Evolutionary conservation across 2,113 vertebrate species (phyloP), one percentile per base, ranked within the genome.

Genomic region (Erythrocercus mccallii): DNA sequence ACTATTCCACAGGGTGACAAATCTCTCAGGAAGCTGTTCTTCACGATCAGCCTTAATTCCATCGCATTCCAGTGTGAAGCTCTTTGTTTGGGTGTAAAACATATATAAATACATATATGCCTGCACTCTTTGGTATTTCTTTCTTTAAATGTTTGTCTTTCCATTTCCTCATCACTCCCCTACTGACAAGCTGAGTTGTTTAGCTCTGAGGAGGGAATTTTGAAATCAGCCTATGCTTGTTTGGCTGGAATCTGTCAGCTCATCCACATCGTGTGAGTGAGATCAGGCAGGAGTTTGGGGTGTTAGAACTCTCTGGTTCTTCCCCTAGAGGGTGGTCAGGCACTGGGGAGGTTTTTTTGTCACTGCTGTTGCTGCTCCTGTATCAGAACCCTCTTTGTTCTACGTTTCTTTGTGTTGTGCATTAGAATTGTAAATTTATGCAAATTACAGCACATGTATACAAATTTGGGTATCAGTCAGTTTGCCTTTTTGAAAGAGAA

Each of bases 131-230:
- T 53, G 42, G 57, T 86, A 65, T 80, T 93, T 88, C 65, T 76
- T 88, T 88, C 54, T 94, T 86, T 57, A 61, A 50, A 78, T 70
- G 51, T 86, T 92, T 81, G 28, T 62, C 74, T 94, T 95, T 93
- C 82, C 86, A 77, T 92, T 94, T 90, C 24, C 68, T 96, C 91
- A 77, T 82, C 72, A 19, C 47, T 81, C 72, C 27, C 47, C 60
- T 57, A 10, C 71, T 73, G 81, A 91, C 76, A 70, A 69, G 48
- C 68, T 48, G 42, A 0, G n/a, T 69, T 88, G 71, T 61, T 72
- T 3, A 77, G 50, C 82, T 77, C 62, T 83, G 73, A 62, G 66
- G 74, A 82, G 58, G 65, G 74, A 61, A 80, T 68, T 70, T 30
- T 80, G 38, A 72, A 94, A 81, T 90, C 70, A 69, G 78, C 56